Percentiles rank a stretch among this genome's conserved stretches.
Conservation (phyloP, 2,113 vertebrate species). For the Myiagra hebetior region DNA sequence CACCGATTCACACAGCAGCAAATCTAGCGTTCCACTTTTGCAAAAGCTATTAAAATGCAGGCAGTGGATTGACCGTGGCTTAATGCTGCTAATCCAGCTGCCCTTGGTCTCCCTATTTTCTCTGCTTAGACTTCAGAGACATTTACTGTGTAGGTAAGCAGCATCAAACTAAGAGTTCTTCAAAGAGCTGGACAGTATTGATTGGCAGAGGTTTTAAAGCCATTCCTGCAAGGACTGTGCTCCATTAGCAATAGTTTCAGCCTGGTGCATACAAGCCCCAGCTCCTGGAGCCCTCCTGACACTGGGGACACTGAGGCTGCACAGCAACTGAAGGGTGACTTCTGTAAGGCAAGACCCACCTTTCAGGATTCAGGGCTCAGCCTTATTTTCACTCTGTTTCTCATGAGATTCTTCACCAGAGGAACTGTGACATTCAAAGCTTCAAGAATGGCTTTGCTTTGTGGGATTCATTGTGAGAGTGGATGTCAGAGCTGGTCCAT, state of each 20-base stretch:
- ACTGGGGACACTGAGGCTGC: not conserved
- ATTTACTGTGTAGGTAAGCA: not conserved
- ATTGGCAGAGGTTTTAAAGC: conserved; percentile 15
- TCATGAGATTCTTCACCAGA: not conserved
- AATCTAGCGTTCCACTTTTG: not conserved
- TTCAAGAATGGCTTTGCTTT: not conserved
- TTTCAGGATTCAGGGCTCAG: not conserved
- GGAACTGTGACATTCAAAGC: not conserved
- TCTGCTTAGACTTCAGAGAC: not conserved
- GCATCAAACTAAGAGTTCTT: conserved; percentile 31
- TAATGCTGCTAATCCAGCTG: conserved; percentile 21
- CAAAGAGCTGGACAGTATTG: conserved; percentile 22
- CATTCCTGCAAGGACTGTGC: not conserved
- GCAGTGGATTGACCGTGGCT: not conserved
- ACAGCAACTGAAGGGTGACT: not conserved
- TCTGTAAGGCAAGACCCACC: not conserved
- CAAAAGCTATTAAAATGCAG: conserved; percentile 22
- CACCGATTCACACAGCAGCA: not conserved
- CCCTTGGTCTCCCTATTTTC: not conserved
- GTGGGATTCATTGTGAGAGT: not conserved
- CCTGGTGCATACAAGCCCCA: not conserved
- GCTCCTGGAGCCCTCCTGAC: not conserved
- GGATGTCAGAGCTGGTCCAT: not conserved
- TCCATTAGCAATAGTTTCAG: not conserved
- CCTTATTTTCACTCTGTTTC: not conserved